A percentile compares a stretch with the other conserved stretches of the same genome.
Evolutionary conservation across 1,140 invertebrate species (phyloP).

Genomic region (Mycetomoellerius zeteki): DNA sequence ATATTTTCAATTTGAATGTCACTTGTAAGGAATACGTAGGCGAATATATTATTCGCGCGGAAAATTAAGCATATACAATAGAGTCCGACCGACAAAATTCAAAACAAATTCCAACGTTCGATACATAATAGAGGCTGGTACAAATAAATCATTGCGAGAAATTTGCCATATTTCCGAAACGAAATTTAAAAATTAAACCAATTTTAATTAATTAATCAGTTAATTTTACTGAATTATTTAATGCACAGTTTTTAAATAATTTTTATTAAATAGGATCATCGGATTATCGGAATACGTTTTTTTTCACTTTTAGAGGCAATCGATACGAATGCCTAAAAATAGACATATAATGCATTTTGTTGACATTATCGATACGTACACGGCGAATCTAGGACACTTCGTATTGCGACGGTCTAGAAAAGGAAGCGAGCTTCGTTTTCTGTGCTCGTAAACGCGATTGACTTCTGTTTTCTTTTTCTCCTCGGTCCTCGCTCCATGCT

Average conservation of each 20-base stretch:
- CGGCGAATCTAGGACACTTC: neutral
- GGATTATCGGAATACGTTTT: neutral
- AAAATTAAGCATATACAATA: neutral
- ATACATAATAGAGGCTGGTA: neutral
- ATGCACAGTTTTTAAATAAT: neutral
- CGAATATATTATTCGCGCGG: neutral
- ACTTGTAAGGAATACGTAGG: neutral
- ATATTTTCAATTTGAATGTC: neutral
- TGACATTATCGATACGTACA: neutral
- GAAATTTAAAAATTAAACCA: neutral
- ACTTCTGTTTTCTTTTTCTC: slow-evolving; percentile 69
- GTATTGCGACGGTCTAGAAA: neutral
- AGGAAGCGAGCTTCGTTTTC: slow-evolving; percentile 66
- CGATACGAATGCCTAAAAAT: neutral
- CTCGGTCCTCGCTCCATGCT: slow-evolving; percentile 63
- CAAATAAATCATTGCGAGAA: neutral
- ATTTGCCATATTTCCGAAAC: neutral
- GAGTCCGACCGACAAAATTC: neutral
- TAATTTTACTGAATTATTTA: too few species aligned
- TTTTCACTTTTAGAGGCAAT: neutral
- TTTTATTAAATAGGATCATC: slow-evolving; percentile 7
- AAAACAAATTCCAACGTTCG: neutral
- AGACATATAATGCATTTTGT: neutral
- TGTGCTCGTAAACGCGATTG: slow-evolving; percentile 30
- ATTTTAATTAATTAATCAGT: too few species aligned